Percentiles rank a stretch among this genome's conserved stretches.
These are phyloP conservation scores for Galaxea fascicularis DNA, from an alignment of 92 coral and sea anemone genomes.

Conservation along the genomic window DNA sequence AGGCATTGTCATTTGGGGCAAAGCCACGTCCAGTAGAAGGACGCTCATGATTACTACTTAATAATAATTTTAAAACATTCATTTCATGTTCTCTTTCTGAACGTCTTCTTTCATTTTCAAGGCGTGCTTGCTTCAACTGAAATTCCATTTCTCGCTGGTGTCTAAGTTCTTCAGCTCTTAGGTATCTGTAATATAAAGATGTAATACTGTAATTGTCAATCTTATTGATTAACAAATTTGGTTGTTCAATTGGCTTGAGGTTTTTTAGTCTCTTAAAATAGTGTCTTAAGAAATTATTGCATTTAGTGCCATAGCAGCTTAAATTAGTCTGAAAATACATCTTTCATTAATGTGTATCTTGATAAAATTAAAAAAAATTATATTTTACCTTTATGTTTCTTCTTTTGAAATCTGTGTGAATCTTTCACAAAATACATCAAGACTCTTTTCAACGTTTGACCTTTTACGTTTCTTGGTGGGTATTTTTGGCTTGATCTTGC, in stretches of 20 bases:
- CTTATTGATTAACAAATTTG: neutral
- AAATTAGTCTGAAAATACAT: neutral
- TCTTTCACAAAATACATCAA: slow-evolving; percentile 44
- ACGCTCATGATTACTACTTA: neutral
- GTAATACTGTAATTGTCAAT: neutral
- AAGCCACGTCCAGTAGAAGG: neutral
- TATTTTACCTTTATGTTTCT: neutral
- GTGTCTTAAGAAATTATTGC: no score
- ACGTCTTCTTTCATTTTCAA: slow-evolving; percentile 6
- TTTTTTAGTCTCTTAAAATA: neutral
- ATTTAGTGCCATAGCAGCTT: neutral
- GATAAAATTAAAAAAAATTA: neutral
- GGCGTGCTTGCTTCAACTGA: slow-evolving; percentile 7
- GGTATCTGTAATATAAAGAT: neutral
- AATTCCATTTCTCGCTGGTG: slow-evolving; percentile 11
- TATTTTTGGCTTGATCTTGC: neutral
- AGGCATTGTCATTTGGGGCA: neutral
- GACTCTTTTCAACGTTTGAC: slow-evolving; percentile 34
- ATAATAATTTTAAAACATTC: slow-evolving; percentile 6
- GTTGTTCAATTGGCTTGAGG: neutral
- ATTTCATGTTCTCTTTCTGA: slow-evolving; percentile 7
- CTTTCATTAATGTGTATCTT: neutral
- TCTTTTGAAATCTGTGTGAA: slow-evolving; percentile 52
- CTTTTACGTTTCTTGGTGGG: neutral
- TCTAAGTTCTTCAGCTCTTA: neutral